A percentile compares a stretch with the other conserved stretches of the same genome.
These are phyloP conservation scores for Cinclus cinclus DNA, from an alignment of 2,113 vertebrate genomes.

Conservation along the genomic window DNA sequence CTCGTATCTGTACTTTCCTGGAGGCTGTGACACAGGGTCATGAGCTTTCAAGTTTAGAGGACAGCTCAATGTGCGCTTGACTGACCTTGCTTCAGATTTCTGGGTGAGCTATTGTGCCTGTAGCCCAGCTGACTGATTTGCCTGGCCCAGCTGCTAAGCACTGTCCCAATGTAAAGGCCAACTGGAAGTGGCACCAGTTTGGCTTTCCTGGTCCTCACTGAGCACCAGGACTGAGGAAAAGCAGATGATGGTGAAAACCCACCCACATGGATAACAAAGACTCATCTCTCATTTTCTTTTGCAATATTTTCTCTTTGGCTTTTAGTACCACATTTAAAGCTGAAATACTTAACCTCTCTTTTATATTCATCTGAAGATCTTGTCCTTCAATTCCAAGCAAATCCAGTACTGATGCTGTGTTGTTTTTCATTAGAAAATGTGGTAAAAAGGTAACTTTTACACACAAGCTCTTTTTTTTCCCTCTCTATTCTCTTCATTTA, in stretches of 20 bases:
- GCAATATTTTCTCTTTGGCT: not conserved
- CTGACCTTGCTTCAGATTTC: not conserved
- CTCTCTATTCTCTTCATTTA: not conserved
- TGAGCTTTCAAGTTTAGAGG: not conserved
- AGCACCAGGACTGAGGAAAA: not conserved
- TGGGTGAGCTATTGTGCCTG: not conserved
- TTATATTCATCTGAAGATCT: not conserved
- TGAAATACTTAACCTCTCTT: not conserved
- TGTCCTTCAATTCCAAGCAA: not conserved
- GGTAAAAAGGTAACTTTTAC: not conserved
- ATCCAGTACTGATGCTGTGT: not conserved
- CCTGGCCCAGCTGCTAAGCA: not conserved
- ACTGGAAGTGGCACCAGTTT: fast-evolving
- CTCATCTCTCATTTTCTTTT: not conserved
- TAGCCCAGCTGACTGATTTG: not conserved
- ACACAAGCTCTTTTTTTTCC: not conserved
- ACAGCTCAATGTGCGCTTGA: not conserved
- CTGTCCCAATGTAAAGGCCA: not conserved
- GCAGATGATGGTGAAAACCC: not conserved
- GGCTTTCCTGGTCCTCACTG: not conserved
- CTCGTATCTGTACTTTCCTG: not conserved
- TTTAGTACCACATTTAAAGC: not conserved
- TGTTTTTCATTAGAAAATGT: not conserved
- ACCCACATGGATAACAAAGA: not conserved
- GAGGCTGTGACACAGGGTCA: not conserved